phyloP scores from a whole-genome alignment of 2,797 vertebrate species.

The Squalus acanthias region DNA sequence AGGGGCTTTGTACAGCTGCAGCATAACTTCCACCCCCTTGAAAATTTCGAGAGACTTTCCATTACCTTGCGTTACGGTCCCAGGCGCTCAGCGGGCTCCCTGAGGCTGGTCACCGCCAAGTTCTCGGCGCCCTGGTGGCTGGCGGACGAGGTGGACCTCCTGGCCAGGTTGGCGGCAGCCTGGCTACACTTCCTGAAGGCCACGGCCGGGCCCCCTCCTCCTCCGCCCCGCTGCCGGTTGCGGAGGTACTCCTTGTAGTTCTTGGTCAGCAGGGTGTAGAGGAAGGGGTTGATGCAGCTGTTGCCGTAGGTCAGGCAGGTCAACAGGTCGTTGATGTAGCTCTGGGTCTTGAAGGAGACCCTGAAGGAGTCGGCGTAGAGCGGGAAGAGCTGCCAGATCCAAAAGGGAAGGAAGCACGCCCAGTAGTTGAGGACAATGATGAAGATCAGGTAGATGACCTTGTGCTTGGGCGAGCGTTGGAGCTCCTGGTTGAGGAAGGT shows the following conservation, averaged over 20 bases:
- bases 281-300: constrained; percentile 77
- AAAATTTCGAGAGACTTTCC: no score
- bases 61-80: no score
- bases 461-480: constrained; percentile 75
- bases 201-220: constrained; percentile 50
- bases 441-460: constrained; percentile 82
- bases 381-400: constrained; percentile 84
- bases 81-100: no score
- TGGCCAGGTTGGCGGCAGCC: no score
- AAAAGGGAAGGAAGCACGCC: constrained; percentile 86
- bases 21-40: no score
- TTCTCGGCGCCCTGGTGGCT: background rate
- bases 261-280: constrained; percentile 75
- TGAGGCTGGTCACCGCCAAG: no score
- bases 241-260: constrained; percentile 75
- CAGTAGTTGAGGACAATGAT: constrained; percentile 84
- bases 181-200: constrained; percentile 41
- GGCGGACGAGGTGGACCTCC: no score
- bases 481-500: constrained; percentile 59
- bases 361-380: constrained; percentile 72
- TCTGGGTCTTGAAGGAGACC: constrained; percentile 72
- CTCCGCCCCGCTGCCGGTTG: constrained; percentile 57
- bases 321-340: constrained; percentile 85
- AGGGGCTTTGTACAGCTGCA: no score
- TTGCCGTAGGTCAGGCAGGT: constrained; percentile 76